Conservation (phyloP, 2,888 invertebrate genomes). For the Amiota mariae region DNA sequence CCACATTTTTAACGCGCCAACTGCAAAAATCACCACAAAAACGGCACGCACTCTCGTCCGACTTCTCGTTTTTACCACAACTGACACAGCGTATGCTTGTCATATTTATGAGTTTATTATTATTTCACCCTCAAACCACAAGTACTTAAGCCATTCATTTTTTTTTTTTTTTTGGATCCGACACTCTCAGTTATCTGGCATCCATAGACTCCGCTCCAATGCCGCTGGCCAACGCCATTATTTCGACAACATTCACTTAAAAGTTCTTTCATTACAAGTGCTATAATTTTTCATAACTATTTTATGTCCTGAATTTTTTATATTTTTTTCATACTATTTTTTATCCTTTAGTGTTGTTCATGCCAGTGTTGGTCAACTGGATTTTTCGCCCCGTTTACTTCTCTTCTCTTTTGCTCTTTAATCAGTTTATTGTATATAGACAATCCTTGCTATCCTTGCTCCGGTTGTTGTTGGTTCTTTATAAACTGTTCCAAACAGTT, state of each 20-base stretch:
- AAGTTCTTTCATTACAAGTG: conserved; percentile 65
- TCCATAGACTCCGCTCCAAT: neutral
- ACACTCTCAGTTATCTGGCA: neutral
- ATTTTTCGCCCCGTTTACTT: neutral
- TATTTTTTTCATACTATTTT: conserved; percentile 33
- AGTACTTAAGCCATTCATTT: conserved; percentile 1
- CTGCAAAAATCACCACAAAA: conserved; percentile 17
- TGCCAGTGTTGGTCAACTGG: conserved; percentile 13
- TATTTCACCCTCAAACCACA: conserved; percentile 43
- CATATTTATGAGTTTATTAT: conserved; percentile 67
- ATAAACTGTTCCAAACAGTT: too few relatives aligned
- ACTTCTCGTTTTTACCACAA: too few relatives aligned
- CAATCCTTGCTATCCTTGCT: too few relatives aligned
- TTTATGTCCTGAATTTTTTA: conserved; percentile 14
- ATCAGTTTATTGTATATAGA: neutral
- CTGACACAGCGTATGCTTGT: conserved; percentile 49
- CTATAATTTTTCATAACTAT: conserved; percentile 58
- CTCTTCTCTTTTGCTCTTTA: neutral
- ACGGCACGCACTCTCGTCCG: neutral
- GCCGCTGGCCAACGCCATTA: conserved; percentile 28
- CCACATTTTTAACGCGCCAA: conserved; percentile 45
- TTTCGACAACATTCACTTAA: conserved; percentile 50
- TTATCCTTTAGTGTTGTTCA: neutral
- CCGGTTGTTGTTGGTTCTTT: neutral
- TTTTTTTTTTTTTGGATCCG: neutral